Base-by-base conservation (phyloP, 2,113 vertebrate genomes). In the Symphodus melops region DNA sequence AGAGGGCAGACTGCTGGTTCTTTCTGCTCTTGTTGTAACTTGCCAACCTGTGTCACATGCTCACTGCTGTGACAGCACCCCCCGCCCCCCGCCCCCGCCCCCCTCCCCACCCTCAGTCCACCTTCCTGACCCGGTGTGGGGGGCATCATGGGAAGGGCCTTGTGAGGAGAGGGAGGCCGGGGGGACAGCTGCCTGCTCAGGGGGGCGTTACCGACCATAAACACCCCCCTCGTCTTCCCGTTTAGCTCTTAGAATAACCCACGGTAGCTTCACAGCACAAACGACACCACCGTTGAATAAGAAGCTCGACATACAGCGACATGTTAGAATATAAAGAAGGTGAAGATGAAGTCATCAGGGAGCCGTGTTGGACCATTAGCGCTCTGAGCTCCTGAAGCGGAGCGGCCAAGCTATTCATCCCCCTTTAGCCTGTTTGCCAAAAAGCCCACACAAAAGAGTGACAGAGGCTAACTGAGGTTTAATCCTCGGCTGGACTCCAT, bases 401-500 rank as follows among this genome's bases (percentile, higher is more conserved):
- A 8, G 36, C 19, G 3, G 67, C 58, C 49, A 11, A 48, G 49
- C 76, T 61, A 33, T 71, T 72, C 74, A 67, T 42, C 72, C 65
- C 49, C 41, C 20, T 77, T 72, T 62, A 68, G 48, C 53, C 7
- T 9, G 49, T 78, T 80, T 72, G 75, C 77, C 84, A 86, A 73
- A 91, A 90, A 88, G 63, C 58, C 48, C 55, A 63, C 77, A 86
- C 77, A 81, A 89, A 79, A 89, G 88, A 68, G 28, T 67, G 83
- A 73, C 86, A 81, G 73, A 84, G 84, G 64, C 77, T 78, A 87
- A 90, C 74, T 41, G 78, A 77, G 83, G 20, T 78, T 79, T 91
- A 91, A 92, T 92, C 92, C 89, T 72, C 76, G 20, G 63, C 72
- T 93, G 92, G 91, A 91, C 78, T 16, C 14, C 3, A 16, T 90